Conservation (phyloP, 2,113 vertebrate species). For the Sinocyclocheilus anshuiensis region DNA sequence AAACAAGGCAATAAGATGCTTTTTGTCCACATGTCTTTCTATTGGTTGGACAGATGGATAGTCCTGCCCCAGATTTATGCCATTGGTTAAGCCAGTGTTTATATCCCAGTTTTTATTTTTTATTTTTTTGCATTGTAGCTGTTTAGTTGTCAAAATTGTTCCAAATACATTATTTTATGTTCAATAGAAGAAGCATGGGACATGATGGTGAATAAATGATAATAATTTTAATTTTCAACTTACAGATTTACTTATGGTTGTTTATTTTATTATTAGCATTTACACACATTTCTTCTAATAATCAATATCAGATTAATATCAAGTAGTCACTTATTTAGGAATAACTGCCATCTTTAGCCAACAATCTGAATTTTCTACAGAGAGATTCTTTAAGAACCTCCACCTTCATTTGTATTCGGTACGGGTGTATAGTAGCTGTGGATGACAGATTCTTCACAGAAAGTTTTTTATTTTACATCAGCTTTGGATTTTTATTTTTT, state of each 20-base stretch:
- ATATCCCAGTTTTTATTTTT: background rate
- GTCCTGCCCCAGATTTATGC: background rate
- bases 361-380: background rate
- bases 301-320: background rate
- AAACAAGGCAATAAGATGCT: background rate
- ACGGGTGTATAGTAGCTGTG: background rate
- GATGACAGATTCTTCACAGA: background rate
- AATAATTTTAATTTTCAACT: background rate
- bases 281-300: background rate
- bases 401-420: constrained; percentile 19
- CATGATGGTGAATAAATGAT: background rate
- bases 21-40: background rate
- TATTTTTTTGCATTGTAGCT: background rate
- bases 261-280: background rate
- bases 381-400: background rate
- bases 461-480: background rate
- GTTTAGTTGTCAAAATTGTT: background rate
- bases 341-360: background rate
- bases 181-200: background rate
- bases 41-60: background rate
- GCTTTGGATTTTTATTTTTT: background rate
- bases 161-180: background rate
- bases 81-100: background rate
- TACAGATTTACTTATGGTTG: background rate
- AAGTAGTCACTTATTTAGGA: background rate